phyloP scores from a whole-genome alignment of 2,888 invertebrate genomes.

The Strigamia maritima region DNA sequence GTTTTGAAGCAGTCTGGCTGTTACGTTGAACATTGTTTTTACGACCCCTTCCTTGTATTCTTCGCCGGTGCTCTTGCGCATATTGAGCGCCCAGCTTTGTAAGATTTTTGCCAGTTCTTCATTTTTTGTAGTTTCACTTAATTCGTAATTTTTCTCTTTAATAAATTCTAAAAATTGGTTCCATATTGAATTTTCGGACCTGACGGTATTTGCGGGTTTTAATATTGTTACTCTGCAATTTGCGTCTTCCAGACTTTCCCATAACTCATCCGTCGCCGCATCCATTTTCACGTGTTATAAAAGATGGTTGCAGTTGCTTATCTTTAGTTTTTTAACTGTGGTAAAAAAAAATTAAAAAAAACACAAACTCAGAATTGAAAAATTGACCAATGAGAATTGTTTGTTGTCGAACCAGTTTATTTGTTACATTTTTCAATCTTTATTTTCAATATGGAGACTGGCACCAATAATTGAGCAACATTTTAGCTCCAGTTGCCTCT shows the following conservation, averaged over 20 bases:
- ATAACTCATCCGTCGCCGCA: too few relatives aligned
- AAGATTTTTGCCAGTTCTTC: neutral
- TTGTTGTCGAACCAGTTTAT: too few relatives aligned
- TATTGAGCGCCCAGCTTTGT: neutral
- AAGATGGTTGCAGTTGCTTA: too few relatives aligned
- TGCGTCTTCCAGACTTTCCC: neutral
- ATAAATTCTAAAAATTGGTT: neutral
- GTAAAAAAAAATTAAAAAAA: too few relatives aligned
- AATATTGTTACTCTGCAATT: neutral
- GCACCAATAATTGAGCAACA: too few relatives aligned
- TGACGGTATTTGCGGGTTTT: neutral
- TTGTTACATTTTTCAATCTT: too few relatives aligned
- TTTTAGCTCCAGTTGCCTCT: too few relatives aligned
- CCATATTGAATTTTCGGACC: neutral
- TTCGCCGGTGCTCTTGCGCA: neutral
- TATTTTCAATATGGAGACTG: too few relatives aligned
- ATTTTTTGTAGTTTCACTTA: neutral
- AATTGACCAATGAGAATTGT: too few relatives aligned
- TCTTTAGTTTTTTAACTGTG: too few relatives aligned
- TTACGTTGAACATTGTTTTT: neutral
- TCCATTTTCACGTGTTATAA: too few relatives aligned
- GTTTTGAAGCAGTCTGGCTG: neutral
- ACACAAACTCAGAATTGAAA: too few relatives aligned
- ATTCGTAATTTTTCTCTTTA: neutral
- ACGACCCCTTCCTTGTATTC: conserved; percentile 12